phyloP scores from a whole-genome alignment of 2,113 vertebrate genomes.

The Rhinopomastus cyanomelas region DNA sequence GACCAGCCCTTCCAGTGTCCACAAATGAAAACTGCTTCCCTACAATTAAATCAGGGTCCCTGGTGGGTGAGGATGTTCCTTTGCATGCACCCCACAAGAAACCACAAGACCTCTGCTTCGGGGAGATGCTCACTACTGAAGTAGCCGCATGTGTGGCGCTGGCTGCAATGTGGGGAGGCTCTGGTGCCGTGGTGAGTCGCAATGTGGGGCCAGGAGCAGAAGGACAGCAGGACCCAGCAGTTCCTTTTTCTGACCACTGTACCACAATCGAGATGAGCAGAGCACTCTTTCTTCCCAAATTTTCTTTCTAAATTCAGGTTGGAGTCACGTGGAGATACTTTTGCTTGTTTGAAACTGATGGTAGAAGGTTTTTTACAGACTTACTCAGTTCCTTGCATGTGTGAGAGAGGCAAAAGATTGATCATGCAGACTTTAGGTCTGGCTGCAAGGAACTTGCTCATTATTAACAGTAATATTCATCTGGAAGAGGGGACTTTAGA shows the following conservation, averaged over 20 bases:
- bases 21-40: not conserved
- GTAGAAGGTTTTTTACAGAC: not conserved
- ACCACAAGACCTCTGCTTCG: not conserved
- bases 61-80: not conserved
- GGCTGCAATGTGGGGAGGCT: not conserved
- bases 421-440: not conserved
- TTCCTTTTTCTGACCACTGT: slow-evolving; percentile 13
- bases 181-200: fast-evolving
- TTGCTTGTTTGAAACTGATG: fast-evolving
- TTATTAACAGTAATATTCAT: not conserved
- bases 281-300: slow-evolving; percentile 57
- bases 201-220: not conserved
- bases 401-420: not conserved
- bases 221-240: not conserved
- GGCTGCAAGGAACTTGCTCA: not conserved
- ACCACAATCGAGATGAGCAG: not conserved
- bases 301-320: slow-evolving; percentile 50
- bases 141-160: fast-evolving
- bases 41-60: not conserved
- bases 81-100: no score
- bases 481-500: not conserved
- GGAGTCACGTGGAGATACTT: not conserved
- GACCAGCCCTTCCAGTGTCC: not conserved
- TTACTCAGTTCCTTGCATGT: not conserved
- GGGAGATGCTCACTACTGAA: not conserved